These are phyloP conservation scores for Apistogramma diplotaenia DNA, from an alignment of 2,113 vertebrate genomes.

Conservation along the genomic window DNA sequence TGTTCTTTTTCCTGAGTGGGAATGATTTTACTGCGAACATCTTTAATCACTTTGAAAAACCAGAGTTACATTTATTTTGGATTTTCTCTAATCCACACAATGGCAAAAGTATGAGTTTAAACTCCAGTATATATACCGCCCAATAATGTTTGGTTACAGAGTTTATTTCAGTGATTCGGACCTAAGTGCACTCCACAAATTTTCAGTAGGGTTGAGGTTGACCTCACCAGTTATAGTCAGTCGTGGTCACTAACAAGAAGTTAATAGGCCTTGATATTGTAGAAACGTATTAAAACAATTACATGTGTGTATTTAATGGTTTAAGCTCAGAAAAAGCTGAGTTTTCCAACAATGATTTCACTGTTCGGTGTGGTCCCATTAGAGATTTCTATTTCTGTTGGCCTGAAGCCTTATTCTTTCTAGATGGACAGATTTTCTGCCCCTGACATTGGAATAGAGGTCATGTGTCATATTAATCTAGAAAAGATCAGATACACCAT, in stretches of 20 bases:
- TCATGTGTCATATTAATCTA: neutral
- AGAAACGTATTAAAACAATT: too few species aligned
- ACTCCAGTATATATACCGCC: neutral
- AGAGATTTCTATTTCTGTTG: neutral
- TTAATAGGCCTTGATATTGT: too few species aligned
- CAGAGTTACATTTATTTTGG: neutral
- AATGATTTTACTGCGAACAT: neutral
- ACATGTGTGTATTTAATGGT: too few species aligned
- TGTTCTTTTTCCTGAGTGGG: neutral
- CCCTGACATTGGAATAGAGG: neutral
- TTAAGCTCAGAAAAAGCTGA: too few species aligned
- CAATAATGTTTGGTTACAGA: neutral
- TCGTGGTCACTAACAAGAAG: too few species aligned
- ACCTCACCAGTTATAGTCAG: too few species aligned
- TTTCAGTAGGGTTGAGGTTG: neutral
- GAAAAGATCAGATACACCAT: neutral
- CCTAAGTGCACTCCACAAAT: neutral
- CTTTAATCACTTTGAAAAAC: neutral
- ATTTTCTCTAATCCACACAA: neutral
- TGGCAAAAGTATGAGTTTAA: neutral
- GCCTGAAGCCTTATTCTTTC: neutral
- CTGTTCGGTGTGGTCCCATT: neutral
- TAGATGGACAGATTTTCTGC: neutral
- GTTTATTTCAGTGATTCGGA: too few species aligned
- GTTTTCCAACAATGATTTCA: too few species aligned